Base-by-base conservation (phyloP, 2,797 vertebrate species). In the Catharus ustulatus region DNA sequence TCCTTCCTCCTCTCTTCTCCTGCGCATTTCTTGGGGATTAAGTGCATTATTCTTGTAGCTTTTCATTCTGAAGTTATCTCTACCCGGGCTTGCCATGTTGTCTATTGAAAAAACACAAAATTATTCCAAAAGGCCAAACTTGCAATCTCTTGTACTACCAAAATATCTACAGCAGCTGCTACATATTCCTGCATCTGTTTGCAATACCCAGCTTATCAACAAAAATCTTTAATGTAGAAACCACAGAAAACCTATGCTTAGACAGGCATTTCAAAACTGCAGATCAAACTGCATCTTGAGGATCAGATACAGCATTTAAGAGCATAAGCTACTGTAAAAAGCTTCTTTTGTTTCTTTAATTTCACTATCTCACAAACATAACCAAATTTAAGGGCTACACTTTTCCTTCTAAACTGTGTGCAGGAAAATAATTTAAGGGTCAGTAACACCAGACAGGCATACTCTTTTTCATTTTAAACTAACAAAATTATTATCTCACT, bases 31-130 rank as follows among this genome's bases (percentile, higher is more conserved):
- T 97, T 99, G 99, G 54, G 98, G 98, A 97, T 99, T 99, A 92
- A 99, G 95, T 0, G 99, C 99, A 96, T 99, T 99, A 97, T 99
- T 99, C 97, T 99, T 99, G 76, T 99, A 99, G 97, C 98, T 99
- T 97, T 98, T 99, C 98, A 99, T 99, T 96, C 99, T 98, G 94
- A 97, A 98, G 95, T 98, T 98, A 94, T 99, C 99, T 95, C 98
- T 99, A 77, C 98, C 98, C 0, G 98, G 98, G 96, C 98, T 99
- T 42, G 98, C 98, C 99, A 99, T 99, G 16, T 94, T 96, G 84
- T 98, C 98, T 99, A 92, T 51, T 64, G 91, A 94, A 75, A 78
- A 95, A 94, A 74, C 26, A 24, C 55, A 81, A 66, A 58, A 69
- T 82, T 87, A 89, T 23, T 75, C 13, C 26, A 73, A 40, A 91